Conservation (phyloP, 2,888 invertebrate genomes). For the Andrena camellia region DNA sequence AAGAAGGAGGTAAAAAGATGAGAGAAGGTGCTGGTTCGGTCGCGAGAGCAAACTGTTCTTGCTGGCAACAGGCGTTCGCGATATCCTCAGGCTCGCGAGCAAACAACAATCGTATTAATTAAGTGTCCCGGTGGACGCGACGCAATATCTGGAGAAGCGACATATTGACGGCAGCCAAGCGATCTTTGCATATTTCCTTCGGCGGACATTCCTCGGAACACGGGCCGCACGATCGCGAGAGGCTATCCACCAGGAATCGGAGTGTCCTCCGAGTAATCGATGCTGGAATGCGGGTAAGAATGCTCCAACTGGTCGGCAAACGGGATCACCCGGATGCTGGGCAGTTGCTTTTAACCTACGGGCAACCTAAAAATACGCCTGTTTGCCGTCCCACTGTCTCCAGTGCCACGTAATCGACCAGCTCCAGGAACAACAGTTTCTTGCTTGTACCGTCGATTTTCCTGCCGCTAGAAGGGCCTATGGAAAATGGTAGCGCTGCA, state of each 20-base stretch:
- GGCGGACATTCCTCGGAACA: constrained; percentile 4
- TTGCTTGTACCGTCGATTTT: constrained; percentile 5
- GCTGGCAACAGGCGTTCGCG: constrained; percentile 64
- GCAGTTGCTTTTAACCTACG: constrained; percentile 23
- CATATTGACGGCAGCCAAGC: constrained; percentile 71
- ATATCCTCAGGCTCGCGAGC: constrained; percentile 76
- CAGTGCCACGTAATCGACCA: not conserved
- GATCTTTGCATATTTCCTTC: constrained; percentile 42
- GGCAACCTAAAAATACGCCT: constrained; percentile 34
- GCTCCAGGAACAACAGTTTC: not conserved
- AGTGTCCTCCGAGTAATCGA: constrained; percentile 72
- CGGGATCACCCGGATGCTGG: constrained; percentile 63
- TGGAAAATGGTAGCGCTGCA: constrained; percentile 5
- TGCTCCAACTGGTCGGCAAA: constrained; percentile 56
- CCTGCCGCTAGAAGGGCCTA: not conserved
- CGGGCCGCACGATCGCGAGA: constrained; percentile 28
- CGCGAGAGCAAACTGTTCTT: constrained; percentile 74
- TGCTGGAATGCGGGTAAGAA: constrained; percentile 72
- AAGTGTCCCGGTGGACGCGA: constrained; percentile 80
- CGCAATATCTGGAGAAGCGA: constrained; percentile 77
- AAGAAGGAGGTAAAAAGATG: constrained; percentile 24
- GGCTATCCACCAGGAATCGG: constrained; percentile 62
- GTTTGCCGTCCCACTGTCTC: not conserved
- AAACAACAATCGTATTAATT: constrained; percentile 84
- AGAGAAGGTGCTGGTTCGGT: constrained; percentile 61